Evolutionary conservation across 37 sponge, comb jelly and placozoan species (phyloP), one percentile per base, ranked within the genome.

Genomic region (Agelas oroides): DNA sequence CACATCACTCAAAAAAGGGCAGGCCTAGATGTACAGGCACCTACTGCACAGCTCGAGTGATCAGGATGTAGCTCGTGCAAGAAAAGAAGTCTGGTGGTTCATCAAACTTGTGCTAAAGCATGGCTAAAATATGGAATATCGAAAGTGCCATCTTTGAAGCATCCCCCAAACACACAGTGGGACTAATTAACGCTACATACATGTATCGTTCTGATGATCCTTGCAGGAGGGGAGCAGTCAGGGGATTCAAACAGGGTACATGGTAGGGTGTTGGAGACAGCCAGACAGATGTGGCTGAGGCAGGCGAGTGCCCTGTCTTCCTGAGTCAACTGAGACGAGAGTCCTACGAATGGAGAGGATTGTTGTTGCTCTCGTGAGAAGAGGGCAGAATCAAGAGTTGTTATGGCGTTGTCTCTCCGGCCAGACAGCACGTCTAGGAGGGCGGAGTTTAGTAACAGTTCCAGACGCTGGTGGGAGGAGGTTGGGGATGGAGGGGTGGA

Each of bases 341-440:
- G 59, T 16, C 60, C 33, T 64, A 14, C 2, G 62, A 14, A 61
- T 23, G 27, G 62, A 12, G 53, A 61, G 46, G 30, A 14, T 64
- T n/a, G 54, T 67, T 64, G 19, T 19, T 11, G 65, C n/a, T 16
- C 55, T 41, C 61, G 21, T 16, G 21, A 36, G 13, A 37, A 41
- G 35, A 69, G 70, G 34, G 70, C 70, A 33, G 34, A 66, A 21
- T 71, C 25, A 40, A 82, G 38, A 12, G 30, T 32, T 16, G 31
- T 71, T 38, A 71, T 70, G 34, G 72, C 82, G 23, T 19, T 37
- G 27, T 55, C 73, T 30, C 30, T 18, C 25, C 75, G 25, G 13
- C 84, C 75, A 41, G 32, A 61, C 73, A 59, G 63, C 64, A 63
- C 53, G 33, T 83, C 75, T 28, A 83, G 84, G 21, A 74, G 6